A percentile compares a stretch with the other conserved stretches of the same genome.
Evolutionary conservation across 2,797 vertebrate species (phyloP).

Genomic region (Microctenopoma lineatum): DNA sequence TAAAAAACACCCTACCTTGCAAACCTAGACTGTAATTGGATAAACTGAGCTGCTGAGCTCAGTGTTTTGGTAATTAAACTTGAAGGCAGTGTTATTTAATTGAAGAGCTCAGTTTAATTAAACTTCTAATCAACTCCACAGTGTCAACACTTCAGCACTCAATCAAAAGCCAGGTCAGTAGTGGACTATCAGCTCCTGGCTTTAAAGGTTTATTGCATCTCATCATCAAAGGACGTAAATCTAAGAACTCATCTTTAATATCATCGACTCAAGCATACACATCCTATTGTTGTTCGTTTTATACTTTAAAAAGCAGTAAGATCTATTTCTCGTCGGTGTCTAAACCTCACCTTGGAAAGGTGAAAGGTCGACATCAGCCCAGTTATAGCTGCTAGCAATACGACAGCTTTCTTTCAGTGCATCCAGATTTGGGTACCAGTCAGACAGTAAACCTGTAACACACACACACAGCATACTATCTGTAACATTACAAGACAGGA

Average conservation of each 20-base stretch:
- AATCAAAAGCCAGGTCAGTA: conserved; percentile 66
- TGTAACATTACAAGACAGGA: conserved; percentile 49
- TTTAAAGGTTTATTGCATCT: conserved; percentile 36
- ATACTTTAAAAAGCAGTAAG: conserved; percentile 10
- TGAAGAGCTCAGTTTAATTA: conserved; percentile 80
- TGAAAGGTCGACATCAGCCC: conserved; percentile 94
- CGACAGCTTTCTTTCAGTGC: conserved; percentile 95
- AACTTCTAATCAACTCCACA: conserved; percentile 74
- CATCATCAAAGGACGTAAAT: conserved; percentile 4
- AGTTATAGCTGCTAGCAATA: conserved; percentile 95
- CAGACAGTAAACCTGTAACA: conserved; percentile 86
- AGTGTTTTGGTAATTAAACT: conserved; percentile 81
- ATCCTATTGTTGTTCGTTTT: neutral
- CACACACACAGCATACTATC: conserved; percentile 56
- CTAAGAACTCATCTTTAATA: neutral
- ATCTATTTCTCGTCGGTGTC: conserved; percentile 20
- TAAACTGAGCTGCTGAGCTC: conserved; percentile 80
- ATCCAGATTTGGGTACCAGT: conserved; percentile 94
- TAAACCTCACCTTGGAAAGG: conserved; percentile 90
- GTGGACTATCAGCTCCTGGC: conserved; percentile 44
- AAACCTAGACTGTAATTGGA: conserved; percentile 77
- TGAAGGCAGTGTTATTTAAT: conserved; percentile 77
- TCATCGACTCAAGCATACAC: neutral
- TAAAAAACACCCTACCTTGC: conserved; percentile 77
- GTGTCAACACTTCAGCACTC: conserved; percentile 75